Evolutionary conservation across 2,113 vertebrate genomes (phyloP).

Genomic region (Leptobrachium leishanense): DNA sequence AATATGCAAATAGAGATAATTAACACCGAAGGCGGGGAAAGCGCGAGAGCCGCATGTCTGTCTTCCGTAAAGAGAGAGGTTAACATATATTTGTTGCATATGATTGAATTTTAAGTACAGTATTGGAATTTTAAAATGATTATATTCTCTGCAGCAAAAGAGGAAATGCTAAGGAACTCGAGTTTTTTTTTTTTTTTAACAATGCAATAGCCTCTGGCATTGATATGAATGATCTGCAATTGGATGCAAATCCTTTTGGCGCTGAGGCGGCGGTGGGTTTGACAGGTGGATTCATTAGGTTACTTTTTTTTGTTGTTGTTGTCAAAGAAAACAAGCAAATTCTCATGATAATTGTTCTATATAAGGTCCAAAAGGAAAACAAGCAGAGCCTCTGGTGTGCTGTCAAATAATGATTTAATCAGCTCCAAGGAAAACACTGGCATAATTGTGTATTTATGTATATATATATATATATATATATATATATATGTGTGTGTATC

Average conservation of each 20-base stretch:
- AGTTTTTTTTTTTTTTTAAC: not conserved
- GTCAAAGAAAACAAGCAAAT: not conserved
- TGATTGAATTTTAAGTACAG: constrained; percentile 3
- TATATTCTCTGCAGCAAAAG: not conserved
- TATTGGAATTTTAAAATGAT: constrained; percentile 23
- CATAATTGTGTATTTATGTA: too few relatives aligned
- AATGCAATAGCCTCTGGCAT: constrained; percentile 3
- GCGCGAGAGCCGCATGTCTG: not conserved
- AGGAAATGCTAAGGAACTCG: not conserved
- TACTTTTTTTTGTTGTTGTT: not conserved
- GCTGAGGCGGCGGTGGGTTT: not conserved
- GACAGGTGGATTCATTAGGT: constrained; percentile 1
- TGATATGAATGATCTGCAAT: not conserved
- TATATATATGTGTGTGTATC: too few relatives aligned
- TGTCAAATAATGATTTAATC: too few relatives aligned
- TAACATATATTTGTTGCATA: constrained; percentile 22
- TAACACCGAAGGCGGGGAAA: constrained; percentile 44
- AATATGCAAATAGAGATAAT: constrained; percentile 49
- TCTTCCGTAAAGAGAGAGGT: not conserved
- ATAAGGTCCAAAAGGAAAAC: too few relatives aligned
- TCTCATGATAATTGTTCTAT: not conserved
- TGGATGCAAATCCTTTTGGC: not conserved
- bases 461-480: too few relatives aligned
- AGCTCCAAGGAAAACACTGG: too few relatives aligned
- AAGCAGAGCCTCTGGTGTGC: too few relatives aligned